These are phyloP conservation scores for Apamea anceps DNA, from an alignment of 2,888 invertebrate species.

Conservation along the genomic window DNA sequence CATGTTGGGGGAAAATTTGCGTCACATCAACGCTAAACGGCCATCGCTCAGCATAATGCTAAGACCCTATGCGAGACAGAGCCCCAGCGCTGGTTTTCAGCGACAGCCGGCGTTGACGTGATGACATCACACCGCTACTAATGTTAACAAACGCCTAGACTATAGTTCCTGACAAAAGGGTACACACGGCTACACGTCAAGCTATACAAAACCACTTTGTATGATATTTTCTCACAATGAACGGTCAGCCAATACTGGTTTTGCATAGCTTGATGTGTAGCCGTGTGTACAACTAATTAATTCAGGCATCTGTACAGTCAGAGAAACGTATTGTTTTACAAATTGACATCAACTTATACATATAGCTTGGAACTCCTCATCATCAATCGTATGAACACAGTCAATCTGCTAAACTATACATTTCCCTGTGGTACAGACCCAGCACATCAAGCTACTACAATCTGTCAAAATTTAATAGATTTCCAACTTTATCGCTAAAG, in stretches of 20 bases:
- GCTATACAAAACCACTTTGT: too few species aligned
- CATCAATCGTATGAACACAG: background rate
- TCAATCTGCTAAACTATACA: background rate
- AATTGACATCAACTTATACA: background rate
- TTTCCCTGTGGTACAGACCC: background rate
- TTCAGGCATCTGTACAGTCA: background rate
- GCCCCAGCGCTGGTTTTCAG: background rate
- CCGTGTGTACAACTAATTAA: too few species aligned
- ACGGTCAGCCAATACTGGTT: too few species aligned
- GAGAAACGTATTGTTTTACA: background rate
- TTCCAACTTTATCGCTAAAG: too few species aligned
- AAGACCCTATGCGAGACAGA: background rate
- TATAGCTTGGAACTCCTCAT: background rate
- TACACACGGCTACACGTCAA: too few species aligned
- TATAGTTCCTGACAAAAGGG: background rate
- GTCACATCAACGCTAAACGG: background rate
- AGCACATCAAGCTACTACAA: too few species aligned
- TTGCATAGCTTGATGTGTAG: too few species aligned
- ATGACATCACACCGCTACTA: background rate
- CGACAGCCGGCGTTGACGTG: background rate
- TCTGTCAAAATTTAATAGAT: too few species aligned
- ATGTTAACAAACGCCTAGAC: background rate
- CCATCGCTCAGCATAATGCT: background rate
- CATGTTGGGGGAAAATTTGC: too few species aligned
- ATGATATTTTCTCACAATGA: too few species aligned